phyloP scores from a whole-genome alignment of 1,140 invertebrate species.

The Prorops nasuta region DNA sequence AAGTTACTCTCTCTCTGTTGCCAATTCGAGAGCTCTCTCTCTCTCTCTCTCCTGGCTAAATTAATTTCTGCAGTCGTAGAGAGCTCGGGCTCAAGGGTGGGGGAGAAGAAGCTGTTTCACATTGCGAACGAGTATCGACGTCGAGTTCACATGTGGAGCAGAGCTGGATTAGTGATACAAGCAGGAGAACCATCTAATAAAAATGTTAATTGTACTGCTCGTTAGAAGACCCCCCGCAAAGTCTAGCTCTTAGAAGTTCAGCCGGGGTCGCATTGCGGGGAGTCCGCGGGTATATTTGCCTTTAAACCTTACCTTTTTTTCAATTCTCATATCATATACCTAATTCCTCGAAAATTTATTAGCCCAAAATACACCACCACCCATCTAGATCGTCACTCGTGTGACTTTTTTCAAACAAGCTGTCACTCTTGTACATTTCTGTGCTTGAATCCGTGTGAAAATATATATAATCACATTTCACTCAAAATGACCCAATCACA shows the following conservation, averaged over 20 bases:
- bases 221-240: slow-evolving; percentile 53
- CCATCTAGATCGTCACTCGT: no score
- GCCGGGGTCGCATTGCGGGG: slow-evolving; percentile 50
- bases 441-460: no score
- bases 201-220: slow-evolving; percentile 57
- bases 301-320: slow-evolving; percentile 28
- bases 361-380: no score
- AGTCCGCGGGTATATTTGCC: slow-evolving; percentile 47
- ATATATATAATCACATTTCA: no score
- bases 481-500: no score
- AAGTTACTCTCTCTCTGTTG: neutral
- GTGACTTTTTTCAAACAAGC: no score
- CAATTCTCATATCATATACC: no score
- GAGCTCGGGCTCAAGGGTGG: no score
- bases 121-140: slow-evolving; percentile 20
- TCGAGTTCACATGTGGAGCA: slow-evolving; percentile 25
- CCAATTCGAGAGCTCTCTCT: neutral
- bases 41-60: neutral
- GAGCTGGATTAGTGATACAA: slow-evolving; percentile 20
- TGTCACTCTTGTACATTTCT: no score
- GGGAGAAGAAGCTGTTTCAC: slow-evolving; percentile 17
- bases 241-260: slow-evolving; percentile 48
- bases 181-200: slow-evolving; percentile 45
- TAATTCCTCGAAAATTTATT: no score
- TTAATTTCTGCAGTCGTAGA: no score